phyloP scores from a whole-genome alignment of 2,888 invertebrate genomes.

The Perizoma flavofasciatum region DNA sequence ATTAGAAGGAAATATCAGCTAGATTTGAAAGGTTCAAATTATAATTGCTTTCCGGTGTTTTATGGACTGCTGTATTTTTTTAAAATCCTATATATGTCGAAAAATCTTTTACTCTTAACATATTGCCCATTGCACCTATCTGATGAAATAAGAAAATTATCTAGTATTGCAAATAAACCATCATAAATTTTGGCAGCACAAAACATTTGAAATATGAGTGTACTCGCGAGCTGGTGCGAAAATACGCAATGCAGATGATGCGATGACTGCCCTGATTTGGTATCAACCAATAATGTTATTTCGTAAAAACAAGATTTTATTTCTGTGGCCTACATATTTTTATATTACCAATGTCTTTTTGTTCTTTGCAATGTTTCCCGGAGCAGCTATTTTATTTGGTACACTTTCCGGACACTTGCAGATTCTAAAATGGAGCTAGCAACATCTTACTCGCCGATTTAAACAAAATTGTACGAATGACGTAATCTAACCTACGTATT shows the following conservation, averaged over 20 bases:
- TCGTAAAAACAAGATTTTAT: constrained; percentile 30
- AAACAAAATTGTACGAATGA: constrained; percentile 51
- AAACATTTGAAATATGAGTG: constrained; percentile 33
- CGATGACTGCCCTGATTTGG: constrained; percentile 38
- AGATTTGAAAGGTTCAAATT: no score
- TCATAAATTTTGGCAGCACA: constrained; percentile 24
- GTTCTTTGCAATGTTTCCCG: constrained; percentile 26
- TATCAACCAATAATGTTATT: constrained; percentile 33
- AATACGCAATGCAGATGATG: constrained; percentile 58
- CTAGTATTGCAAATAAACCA: constrained; percentile 10
- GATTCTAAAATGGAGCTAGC: constrained; percentile 6
- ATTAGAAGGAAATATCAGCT: no score
- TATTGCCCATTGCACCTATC: no score
- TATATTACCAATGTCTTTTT: constrained; percentile 27
- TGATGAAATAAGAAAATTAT: no score
- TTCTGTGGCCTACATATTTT: constrained; percentile 30
- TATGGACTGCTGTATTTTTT: no score
- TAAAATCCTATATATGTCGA: no score
- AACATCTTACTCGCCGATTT: constrained; percentile 32
- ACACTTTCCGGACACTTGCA: constrained; percentile 16
- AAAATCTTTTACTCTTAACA: no score
- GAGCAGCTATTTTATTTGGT: constrained; percentile 15
- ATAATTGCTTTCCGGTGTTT: no score
- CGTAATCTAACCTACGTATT: constrained; percentile 63
- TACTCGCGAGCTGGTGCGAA: constrained; percentile 25